Percentiles rank a stretch among this genome's conserved stretches.
phyloP scores from a whole-genome alignment of 2,888 invertebrate species.

The Ornithoptera priamus region DNA sequence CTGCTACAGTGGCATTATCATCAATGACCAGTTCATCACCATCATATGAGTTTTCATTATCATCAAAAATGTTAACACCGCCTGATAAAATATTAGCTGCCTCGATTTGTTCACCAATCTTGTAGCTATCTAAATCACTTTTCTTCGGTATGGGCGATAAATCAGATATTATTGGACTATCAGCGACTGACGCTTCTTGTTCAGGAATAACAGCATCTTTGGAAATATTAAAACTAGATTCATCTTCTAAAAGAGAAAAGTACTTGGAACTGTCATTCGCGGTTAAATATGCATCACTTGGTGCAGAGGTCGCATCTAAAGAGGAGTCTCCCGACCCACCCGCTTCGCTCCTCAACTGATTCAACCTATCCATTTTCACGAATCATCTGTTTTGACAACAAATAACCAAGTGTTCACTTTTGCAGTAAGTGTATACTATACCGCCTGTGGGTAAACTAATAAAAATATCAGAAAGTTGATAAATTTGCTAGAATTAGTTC shows the following conservation, averaged over 20 bases:
- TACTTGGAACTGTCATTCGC: slow-evolving; percentile 73
- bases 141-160: slow-evolving; percentile 66
- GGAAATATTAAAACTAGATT: slow-evolving; percentile 62
- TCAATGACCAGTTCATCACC: slow-evolving; percentile 74
- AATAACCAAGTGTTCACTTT: slow-evolving; percentile 32
- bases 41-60: slow-evolving; percentile 76
- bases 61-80: slow-evolving; percentile 75
- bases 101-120: slow-evolving; percentile 72
- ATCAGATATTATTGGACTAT: slow-evolving; percentile 55
- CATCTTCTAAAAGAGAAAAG: slow-evolving; percentile 69
- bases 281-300: slow-evolving; percentile 67
- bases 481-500: slow-evolving; percentile 48
- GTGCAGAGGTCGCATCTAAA: slow-evolving; percentile 62
- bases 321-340: slow-evolving; percentile 64
- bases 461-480: slow-evolving; percentile 65
- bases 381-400: slow-evolving; percentile 67
- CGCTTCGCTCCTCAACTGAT: slow-evolving; percentile 65
- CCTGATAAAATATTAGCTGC: slow-evolving; percentile 74
- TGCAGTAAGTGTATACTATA: slow-evolving; percentile 36
- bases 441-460: slow-evolving; percentile 51
- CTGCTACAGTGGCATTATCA: slow-evolving; percentile 60
- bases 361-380: slow-evolving; percentile 75
- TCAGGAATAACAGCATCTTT: slow-evolving; percentile 57
- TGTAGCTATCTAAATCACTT: slow-evolving; percentile 59
- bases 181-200: slow-evolving; percentile 46